A percentile compares a stretch with the other conserved stretches of the same genome.
Conservation (phyloP, 2,797 vertebrate genomes). For the Phrynocephalus forsythii region DNA sequence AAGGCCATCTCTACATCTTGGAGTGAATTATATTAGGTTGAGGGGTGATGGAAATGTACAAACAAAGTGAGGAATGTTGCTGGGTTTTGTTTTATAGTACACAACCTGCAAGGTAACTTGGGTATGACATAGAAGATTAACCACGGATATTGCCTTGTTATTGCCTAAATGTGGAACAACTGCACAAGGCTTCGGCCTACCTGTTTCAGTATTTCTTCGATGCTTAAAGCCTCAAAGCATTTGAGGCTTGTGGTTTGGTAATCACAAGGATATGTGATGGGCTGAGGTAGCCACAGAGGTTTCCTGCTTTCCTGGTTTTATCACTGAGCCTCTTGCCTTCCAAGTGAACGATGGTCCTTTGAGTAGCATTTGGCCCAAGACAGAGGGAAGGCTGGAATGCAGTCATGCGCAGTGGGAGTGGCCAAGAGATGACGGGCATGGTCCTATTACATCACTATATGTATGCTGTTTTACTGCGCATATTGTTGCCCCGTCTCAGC, state of each 20-base stretch:
- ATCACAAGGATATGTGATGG: background rate
- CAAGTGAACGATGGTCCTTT: background rate
- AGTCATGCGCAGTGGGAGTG: slow-evolving; percentile 38
- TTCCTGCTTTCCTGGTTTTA: slow-evolving; percentile 11
- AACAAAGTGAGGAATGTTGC: background rate
- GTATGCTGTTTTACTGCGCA: no score
- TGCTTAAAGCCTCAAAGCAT: slow-evolving; percentile 30
- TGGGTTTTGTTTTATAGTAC: background rate
- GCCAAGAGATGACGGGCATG: slow-evolving; percentile 52
- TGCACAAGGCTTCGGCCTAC: background rate
- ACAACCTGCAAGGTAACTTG: background rate
- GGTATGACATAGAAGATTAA: background rate
- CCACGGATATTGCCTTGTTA: background rate
- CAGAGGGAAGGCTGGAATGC: slow-evolving; percentile 8
- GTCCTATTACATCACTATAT: no score
- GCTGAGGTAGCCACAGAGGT: background rate
- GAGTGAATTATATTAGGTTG: background rate
- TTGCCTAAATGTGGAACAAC: background rate
- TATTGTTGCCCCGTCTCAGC: no score
- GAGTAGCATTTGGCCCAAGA: background rate
- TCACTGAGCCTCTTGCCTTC: slow-evolving; percentile 9
- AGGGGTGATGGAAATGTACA: no score
- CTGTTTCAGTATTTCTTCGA: background rate
- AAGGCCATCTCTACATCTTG: no score
- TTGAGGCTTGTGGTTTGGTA: slow-evolving; percentile 22